A percentile compares a stretch with the other conserved stretches of the same genome.
These are phyloP conservation scores for Typhlichthys subterraneus DNA, from an alignment of 2,797 vertebrate genomes.

Conservation along the genomic window DNA sequence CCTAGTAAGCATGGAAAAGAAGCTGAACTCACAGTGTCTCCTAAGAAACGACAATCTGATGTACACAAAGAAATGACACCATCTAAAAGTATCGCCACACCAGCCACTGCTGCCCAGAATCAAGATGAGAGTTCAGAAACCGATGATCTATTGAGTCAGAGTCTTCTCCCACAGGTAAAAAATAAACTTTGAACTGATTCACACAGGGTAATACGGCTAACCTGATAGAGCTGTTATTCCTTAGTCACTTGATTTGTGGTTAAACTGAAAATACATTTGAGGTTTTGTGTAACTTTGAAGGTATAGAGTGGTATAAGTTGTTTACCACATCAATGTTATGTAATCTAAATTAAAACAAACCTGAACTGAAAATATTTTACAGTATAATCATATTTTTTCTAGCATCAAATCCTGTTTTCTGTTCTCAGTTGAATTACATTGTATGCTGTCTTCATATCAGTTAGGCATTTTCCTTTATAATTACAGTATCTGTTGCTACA, in stretches of 20 bases:
- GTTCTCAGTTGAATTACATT: no score
- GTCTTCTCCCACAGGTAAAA: slow-evolving; percentile 44
- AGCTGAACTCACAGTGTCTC: slow-evolving; percentile 27
- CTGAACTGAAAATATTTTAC: no score
- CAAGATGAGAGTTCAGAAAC: slow-evolving; percentile 2
- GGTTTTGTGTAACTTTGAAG: no score
- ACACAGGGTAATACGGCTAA: background rate
- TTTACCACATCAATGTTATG: no score
- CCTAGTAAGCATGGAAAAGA: slow-evolving; percentile 3
- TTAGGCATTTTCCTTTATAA: background rate
- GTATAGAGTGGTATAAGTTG: no score
- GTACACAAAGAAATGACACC: slow-evolving; percentile 9
- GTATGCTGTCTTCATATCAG: no score
- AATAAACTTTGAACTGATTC: background rate
- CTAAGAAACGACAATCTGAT: slow-evolving; percentile 25
- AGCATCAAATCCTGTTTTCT: no score
- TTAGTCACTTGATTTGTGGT: no score
- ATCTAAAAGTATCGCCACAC: slow-evolving; percentile 42
- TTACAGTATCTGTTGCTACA: background rate
- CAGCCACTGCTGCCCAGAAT: slow-evolving; percentile 4
- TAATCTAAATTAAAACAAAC: no score
- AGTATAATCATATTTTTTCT: no score
- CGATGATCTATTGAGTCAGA: slow-evolving; percentile 32
- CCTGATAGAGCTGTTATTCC: no score
- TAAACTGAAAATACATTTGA: no score